A percentile compares a stretch with the other conserved stretches of the same genome.
Evolutionary conservation across 2,888 invertebrate genomes (phyloP).

Genomic region (Pollenia labialis): DNA sequence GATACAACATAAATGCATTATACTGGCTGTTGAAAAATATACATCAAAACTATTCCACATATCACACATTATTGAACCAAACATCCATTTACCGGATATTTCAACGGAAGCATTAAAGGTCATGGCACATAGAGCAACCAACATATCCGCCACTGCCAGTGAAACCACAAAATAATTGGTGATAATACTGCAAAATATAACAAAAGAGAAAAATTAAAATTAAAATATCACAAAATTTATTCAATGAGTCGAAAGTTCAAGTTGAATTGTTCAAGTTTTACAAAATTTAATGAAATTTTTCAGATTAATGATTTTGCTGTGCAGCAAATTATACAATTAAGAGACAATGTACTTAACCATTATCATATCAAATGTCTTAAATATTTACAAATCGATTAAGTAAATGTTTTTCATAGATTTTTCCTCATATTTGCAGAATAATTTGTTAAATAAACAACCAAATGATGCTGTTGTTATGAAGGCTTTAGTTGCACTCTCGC

Average conservation of each 20-base stretch:
- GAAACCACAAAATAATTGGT: slow-evolving; percentile 98
- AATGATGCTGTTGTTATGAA: too few species aligned
- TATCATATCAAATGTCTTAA: too few species aligned
- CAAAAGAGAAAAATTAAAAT: slow-evolving; percentile 34
- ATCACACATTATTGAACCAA: slow-evolving; percentile 95
- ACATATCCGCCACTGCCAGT: slow-evolving; percentile 95
- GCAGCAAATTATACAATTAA: too few species aligned
- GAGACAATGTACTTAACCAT: too few species aligned
- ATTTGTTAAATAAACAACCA: too few species aligned
- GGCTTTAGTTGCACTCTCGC: too few species aligned
- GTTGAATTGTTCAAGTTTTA: not conserved
- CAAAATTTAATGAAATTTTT: not conserved
- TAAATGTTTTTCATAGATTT: too few species aligned
- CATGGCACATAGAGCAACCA: slow-evolving; percentile 96
- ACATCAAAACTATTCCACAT: slow-evolving; percentile 97
- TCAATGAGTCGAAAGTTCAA: not conserved
- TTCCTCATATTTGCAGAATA: too few species aligned
- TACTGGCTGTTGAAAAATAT: slow-evolving; percentile 95
- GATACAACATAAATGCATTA: slow-evolving; percentile 96
- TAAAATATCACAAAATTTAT: slow-evolving; percentile 21
- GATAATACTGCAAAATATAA: slow-evolving; percentile 87
- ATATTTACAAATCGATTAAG: too few species aligned
- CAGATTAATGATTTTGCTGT: too few species aligned
- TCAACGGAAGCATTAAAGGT: slow-evolving; percentile 96
- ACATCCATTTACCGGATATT: slow-evolving; percentile 93